These are phyloP conservation scores for Hetaerina titia DNA, from an alignment of 2,888 invertebrate species.

Conservation along the genomic window DNA sequence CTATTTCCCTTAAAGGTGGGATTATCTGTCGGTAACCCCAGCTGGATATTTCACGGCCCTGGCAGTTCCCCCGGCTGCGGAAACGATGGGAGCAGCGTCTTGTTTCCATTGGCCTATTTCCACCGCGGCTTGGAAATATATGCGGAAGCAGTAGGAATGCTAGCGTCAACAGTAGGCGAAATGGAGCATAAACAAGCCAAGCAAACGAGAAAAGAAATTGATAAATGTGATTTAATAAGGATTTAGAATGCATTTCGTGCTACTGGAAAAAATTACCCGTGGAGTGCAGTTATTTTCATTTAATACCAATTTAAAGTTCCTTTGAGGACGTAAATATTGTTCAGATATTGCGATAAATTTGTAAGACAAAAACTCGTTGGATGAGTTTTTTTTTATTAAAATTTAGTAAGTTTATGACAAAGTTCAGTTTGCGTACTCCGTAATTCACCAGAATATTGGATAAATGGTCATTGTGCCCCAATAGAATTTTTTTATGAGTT, in stretches of 20 bases:
- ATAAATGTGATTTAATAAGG: conserved; percentile 23
- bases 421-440: too few relatives aligned
- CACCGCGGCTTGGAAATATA: neutral
- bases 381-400: too few relatives aligned
- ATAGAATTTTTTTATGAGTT: too few relatives aligned
- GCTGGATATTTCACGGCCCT: neutral
- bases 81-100: neutral
- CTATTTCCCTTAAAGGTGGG: neutral
- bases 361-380: neutral
- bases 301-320: neutral
- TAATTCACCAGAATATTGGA: too few relatives aligned
- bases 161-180: conserved; percentile 10
- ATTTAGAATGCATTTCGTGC: neutral
- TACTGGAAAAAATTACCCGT: neutral
- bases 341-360: neutral
- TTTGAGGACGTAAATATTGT: neutral
- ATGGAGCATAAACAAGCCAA: neutral
- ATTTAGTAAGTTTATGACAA: too few relatives aligned
- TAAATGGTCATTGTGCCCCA: too few relatives aligned
- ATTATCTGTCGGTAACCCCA: neutral
- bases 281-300: neutral
- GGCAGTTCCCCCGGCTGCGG: neutral
- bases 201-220: conserved; percentile 17
- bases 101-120: conserved; percentile 32
- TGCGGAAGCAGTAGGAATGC: neutral